Evolutionary conservation across 2,797 vertebrate species (phyloP).

Genomic region (Cetoscarus ocellatus): DNA sequence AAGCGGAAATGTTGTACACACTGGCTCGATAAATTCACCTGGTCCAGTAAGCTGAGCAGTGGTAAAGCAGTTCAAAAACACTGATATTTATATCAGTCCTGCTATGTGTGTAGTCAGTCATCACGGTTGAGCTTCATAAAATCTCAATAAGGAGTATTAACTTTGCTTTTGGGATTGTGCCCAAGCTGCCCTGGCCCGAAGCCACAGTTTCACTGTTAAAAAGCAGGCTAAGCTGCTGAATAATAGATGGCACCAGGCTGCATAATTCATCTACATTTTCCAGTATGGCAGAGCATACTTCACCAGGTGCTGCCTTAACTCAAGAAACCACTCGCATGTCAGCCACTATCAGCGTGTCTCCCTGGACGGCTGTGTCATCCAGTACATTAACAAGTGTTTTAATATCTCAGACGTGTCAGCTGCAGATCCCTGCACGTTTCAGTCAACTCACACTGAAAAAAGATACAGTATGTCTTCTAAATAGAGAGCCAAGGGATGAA

Average conservation of each 20-base stretch:
- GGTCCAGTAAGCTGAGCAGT: neutral
- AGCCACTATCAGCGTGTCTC: constrained; percentile 36
- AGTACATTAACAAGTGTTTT: constrained; percentile 37
- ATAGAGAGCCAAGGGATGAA: constrained; percentile 26
- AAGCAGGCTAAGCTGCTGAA: constrained; percentile 73
- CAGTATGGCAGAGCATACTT: constrained; percentile 78
- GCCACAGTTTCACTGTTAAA: constrained; percentile 73
- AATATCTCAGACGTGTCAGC: constrained; percentile 23
- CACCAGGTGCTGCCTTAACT: constrained; percentile 57
- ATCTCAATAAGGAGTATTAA: constrained; percentile 9
- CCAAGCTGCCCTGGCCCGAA: constrained; percentile 36
- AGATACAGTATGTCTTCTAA: constrained; percentile 8
- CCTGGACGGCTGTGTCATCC: constrained; percentile 33
- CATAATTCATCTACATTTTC: constrained; percentile 84
- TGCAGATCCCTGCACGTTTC: constrained; percentile 28
- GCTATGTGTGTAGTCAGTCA: neutral
- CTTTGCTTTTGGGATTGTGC: constrained; percentile 27
- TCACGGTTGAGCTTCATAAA: constrained; percentile 1
- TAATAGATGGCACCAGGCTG: constrained; percentile 77
- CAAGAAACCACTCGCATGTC: constrained; percentile 29
- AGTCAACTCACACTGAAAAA: constrained; percentile 25
- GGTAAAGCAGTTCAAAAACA: neutral
- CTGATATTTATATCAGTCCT: constrained; percentile 12
- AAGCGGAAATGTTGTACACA: constrained; percentile 6
- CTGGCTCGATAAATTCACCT: constrained; percentile 4